phyloP scores from a whole-genome alignment of 37 sponge, comb jelly and placozoan genomes.

The Lycopodina hypogea region DNA sequence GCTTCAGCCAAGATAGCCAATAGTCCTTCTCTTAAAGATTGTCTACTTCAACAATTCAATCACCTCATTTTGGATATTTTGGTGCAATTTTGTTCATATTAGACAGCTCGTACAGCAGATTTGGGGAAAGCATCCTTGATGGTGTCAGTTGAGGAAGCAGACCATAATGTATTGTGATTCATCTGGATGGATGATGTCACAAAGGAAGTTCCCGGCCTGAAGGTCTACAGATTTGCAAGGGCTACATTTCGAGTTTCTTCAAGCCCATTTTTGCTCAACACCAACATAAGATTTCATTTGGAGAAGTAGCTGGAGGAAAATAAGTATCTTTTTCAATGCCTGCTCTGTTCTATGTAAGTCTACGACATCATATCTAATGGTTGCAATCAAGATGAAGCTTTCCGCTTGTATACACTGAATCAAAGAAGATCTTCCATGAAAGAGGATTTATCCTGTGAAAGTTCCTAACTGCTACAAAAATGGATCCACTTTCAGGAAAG shows the following conservation, averaged over 20 bases:
- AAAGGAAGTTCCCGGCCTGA: constrained; percentile 15
- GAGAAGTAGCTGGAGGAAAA: constrained; percentile 17
- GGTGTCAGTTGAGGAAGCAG: constrained; percentile 31
- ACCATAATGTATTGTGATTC: constrained; percentile 45
- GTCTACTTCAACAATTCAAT: constrained; percentile 44
- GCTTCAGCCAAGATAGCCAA: constrained; percentile 42
- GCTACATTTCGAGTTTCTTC: constrained; percentile 47
- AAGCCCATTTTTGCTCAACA: constrained; percentile 42
- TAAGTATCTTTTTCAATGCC: neutral
- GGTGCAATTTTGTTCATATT: constrained; percentile 30
- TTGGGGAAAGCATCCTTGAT: constrained; percentile 54
- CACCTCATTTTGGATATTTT: constrained; percentile 42
- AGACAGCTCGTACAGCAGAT: constrained; percentile 44
- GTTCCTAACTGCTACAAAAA: constrained; percentile 40
- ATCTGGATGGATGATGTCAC: constrained; percentile 51
- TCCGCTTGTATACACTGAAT: constrained; percentile 11
- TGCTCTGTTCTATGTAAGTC: constrained; percentile 51
- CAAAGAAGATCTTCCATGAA: constrained; percentile 38
- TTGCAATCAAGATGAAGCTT: constrained; percentile 35
- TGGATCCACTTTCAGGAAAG: constrained; percentile 19
- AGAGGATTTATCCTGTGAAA: too few relatives aligned
- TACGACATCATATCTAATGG: constrained; percentile 48
- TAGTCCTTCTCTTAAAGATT: constrained; percentile 46
- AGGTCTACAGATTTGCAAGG: constrained; percentile 31
- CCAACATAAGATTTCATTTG: constrained; percentile 38